Percentiles rank a stretch among this genome's conserved stretches.
phyloP scores from a whole-genome alignment of 2,113 vertebrate species.

The Hemibagrus wyckioides region DNA sequence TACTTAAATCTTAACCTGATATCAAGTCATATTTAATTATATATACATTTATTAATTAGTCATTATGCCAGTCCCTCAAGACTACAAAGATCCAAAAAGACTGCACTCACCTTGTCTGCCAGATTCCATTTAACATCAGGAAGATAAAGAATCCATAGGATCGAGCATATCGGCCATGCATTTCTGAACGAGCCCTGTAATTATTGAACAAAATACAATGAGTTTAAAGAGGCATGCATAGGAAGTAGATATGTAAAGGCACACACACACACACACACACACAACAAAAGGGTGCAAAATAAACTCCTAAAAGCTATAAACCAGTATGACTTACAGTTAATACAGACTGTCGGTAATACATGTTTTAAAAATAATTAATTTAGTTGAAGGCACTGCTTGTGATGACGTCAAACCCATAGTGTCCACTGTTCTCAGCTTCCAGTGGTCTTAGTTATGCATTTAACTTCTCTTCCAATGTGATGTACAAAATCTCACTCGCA shows the following conservation, averaged over 20 bases:
- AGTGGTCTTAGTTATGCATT: neutral
- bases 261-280: neutral
- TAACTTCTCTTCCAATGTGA: neutral
- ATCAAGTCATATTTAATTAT: neutral
- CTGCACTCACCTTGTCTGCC: constrained; percentile 60
- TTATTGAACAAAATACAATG: neutral
- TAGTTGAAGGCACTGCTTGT: neutral
- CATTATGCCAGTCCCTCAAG: neutral
- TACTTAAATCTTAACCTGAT: neutral
- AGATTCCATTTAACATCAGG: constrained; percentile 54
- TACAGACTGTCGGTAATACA: neutral
- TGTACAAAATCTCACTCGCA: neutral
- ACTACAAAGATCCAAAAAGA: neutral
- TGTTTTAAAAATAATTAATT: neutral
- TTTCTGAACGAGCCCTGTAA: constrained; percentile 44
- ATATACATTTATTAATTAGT: neutral
- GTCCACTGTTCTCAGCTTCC: neutral
- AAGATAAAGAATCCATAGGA: constrained; percentile 32
- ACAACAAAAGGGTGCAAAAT: too few relatives aligned
- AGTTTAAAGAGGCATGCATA: neutral
- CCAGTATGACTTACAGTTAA: neutral
- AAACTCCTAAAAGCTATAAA: neutral
- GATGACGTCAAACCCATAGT: neutral
- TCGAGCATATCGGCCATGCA: constrained; percentile 54
- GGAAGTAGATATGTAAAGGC: neutral